Percentiles rank a stretch among this genome's conserved stretches.
Evolutionary conservation across 2,113 vertebrate genomes (phyloP).

Genomic region (Argyrosomus japonicus): DNA sequence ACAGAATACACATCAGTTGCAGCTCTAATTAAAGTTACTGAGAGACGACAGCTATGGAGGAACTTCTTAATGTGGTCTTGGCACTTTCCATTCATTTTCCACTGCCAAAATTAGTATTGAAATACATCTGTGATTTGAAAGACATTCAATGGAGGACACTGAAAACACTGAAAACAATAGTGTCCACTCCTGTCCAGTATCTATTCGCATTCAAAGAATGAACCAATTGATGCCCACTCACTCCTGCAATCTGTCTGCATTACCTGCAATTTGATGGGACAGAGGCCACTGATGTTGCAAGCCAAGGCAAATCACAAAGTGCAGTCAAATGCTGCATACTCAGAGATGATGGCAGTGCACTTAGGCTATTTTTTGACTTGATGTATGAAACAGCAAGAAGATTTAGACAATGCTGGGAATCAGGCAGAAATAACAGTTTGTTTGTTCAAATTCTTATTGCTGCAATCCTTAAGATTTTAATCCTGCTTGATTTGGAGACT

Average conservation of each 20-base stretch:
- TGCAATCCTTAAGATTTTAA: neutral
- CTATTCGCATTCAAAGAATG: neutral
- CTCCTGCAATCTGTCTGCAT: neutral
- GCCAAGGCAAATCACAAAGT: neutral
- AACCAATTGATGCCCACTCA: neutral
- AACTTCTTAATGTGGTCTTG: slow-evolving; percentile 39
- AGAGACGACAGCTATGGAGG: slow-evolving; percentile 28
- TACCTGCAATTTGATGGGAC: neutral
- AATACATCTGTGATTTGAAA: slow-evolving; percentile 27
- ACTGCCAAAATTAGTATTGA: slow-evolving; percentile 16
- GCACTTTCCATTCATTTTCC: slow-evolving; percentile 27
- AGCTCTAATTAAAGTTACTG: slow-evolving; percentile 46
- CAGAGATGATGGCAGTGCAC: neutral
- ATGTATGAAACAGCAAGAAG: no score
- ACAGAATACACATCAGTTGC: slow-evolving; percentile 36
- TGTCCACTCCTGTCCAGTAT: neutral
- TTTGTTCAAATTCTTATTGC: neutral
- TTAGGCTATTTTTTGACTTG: neutral
- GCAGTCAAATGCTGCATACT: neutral
- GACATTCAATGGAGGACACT: neutral
- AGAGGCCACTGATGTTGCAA: neutral
- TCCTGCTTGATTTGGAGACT: neutral
- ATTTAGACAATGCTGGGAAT: neutral
- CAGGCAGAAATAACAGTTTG: neutral
- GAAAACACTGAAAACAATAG: neutral